Conservation (phyloP, 2,113 vertebrate genomes). For the Propithecus coquereli region DNA sequence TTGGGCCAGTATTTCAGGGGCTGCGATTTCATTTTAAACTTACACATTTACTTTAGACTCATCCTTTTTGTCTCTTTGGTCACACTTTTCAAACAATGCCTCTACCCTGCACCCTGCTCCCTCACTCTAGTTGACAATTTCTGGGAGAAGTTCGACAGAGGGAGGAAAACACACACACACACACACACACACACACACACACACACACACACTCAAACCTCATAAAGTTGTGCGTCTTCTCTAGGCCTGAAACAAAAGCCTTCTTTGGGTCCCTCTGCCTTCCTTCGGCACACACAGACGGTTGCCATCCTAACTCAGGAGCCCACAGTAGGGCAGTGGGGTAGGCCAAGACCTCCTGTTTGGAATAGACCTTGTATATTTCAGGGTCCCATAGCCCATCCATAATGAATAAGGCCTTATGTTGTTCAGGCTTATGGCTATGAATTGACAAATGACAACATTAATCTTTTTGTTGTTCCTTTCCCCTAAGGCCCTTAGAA, state of each 20-base stretch:
- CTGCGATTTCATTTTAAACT: background rate
- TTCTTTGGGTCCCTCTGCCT: rapidly evolving
- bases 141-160: background rate
- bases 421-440: slow-evolving; percentile 42
- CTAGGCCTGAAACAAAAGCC: background rate
- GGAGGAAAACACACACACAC: too few species aligned
- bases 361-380: background rate
- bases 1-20: background rate
- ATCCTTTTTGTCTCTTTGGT: background rate
- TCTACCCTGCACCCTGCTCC: background rate
- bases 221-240: background rate
- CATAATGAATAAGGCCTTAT: slow-evolving; percentile 57
- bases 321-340: background rate
- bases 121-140: background rate
- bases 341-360: background rate
- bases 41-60: background rate
- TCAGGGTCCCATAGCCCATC: background rate
- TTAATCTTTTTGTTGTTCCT: slow-evolving; percentile 44
- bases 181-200: too few species aligned
- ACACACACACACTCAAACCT: background rate
- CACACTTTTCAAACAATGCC: background rate
- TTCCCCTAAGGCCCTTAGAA: slow-evolving; percentile 49
- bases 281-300: background rate
- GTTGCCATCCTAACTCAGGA: background rate
- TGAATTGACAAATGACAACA: slow-evolving; percentile 62